phyloP scores from a whole-genome alignment of 1,140 invertebrate genomes.

The Muscidifurax raptorellus region DNA sequence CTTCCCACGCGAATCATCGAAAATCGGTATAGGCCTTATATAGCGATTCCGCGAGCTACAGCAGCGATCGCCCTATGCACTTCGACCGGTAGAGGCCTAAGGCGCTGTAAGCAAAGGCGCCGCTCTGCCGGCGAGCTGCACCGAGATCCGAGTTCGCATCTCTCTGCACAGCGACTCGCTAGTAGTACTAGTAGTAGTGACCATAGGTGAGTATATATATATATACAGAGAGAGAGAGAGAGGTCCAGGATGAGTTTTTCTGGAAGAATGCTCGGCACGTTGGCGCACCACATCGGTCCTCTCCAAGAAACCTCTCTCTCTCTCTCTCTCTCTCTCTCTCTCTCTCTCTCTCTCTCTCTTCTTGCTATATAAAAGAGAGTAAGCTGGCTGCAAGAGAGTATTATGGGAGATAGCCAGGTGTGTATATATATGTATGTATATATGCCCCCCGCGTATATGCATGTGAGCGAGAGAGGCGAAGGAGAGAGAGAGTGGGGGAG shows the following conservation, averaged over 20 bases:
- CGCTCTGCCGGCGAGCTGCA: conserved; percentile 2
- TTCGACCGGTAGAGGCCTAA: not conserved
- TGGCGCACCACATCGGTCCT: conserved; percentile 51
- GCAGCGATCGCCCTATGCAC: not conserved
- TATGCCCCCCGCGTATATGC: conserved; percentile 41
- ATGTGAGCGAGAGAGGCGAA: conserved; percentile 30
- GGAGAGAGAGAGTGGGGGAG: conserved; percentile 54
- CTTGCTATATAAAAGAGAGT: conserved; percentile 33
- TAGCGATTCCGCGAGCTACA: no score
- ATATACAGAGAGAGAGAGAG: not conserved
- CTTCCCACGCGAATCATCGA: not conserved
- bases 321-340: not conserved
- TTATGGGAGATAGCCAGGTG: conserved; percentile 60
- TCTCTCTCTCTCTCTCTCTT: not conserved
- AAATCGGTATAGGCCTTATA: not conserved
- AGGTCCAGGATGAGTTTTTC: conserved; percentile 42
- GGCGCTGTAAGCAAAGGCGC: conserved; percentile 24
- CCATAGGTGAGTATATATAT: not conserved
- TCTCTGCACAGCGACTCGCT: not conserved
- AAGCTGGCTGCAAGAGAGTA: conserved; percentile 54
- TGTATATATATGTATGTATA: conserved; percentile 8
- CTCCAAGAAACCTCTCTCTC: not conserved
- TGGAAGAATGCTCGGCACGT: conserved; percentile 65
- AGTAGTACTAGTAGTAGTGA: not conserved
- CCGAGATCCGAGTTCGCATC: not conserved